These are phyloP conservation scores for Rotaria socialis DNA, from an alignment of 2,888 invertebrate genomes.

Conservation along the genomic window DNA sequence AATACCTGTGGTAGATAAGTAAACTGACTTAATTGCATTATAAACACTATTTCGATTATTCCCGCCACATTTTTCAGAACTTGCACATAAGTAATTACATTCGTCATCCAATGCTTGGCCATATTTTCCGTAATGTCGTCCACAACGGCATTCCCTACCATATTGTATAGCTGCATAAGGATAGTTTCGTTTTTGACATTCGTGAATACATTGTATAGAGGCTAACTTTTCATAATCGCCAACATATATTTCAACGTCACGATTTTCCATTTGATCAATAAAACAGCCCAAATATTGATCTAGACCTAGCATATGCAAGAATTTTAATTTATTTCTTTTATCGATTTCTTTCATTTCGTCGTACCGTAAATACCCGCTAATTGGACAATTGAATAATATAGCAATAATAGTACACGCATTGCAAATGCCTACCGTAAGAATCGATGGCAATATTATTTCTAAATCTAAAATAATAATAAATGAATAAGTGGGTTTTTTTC, in stretches of 20 bases:
- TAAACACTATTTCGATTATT: slow-evolving; percentile 3
- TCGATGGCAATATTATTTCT: neutral
- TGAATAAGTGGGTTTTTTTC: neutral
- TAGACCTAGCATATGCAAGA: neutral
- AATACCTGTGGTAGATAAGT: neutral
- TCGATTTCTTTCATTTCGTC: too few species aligned
- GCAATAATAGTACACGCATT: slow-evolving; percentile 21
- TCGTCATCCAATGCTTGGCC: neutral
- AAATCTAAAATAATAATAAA: neutral
- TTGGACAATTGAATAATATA: slow-evolving; percentile 5
- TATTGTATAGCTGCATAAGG: neutral
- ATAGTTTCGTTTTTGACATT: neutral
- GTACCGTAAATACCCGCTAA: neutral
- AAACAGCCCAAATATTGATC: slow-evolving; percentile 25
- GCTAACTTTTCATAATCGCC: neutral
- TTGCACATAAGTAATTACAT: neutral
- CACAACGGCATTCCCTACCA: neutral
- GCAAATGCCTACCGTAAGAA: neutral
- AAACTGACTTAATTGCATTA: neutral
- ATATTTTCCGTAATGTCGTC: neutral
- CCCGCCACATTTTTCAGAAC: slow-evolving; percentile 10
- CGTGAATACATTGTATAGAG: neutral
- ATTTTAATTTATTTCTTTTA: neutral
- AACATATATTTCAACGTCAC: neutral
- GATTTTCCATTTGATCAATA: neutral